These are phyloP conservation scores for Galaxea fascicularis DNA, from an alignment of 92 coral and sea anemone genomes.

Conservation along the genomic window DNA sequence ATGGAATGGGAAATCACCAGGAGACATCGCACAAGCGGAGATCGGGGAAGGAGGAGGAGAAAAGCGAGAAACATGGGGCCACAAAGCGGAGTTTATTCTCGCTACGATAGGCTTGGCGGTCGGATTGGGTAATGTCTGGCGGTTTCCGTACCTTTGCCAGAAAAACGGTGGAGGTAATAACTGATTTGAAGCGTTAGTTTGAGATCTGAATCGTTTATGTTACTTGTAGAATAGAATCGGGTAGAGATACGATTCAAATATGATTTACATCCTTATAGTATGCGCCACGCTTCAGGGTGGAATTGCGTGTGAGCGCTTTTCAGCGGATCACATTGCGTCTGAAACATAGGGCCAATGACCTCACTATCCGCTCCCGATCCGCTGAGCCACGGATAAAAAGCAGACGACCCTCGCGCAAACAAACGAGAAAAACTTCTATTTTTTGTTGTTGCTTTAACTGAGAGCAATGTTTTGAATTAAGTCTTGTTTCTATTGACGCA, in stretches of 20 bases:
- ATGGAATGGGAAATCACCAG: constrained; percentile 41
- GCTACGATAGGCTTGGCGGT: constrained; percentile 93
- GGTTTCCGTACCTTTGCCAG: constrained; percentile 91
- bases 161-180: constrained; percentile 89
- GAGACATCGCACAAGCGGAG: constrained; percentile 28
- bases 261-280: background rate
- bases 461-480: background rate
- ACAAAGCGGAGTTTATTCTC: constrained; percentile 85
- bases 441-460: background rate
- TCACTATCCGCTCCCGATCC: background rate
- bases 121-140: constrained; percentile 91
- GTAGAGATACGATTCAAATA: background rate
- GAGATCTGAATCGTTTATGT: background rate
- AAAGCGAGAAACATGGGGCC: constrained; percentile 87
- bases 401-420: background rate
- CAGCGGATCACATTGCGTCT: background rate
- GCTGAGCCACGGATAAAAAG: background rate
- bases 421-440: background rate
- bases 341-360: background rate
- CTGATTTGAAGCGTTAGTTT: background rate
- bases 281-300: background rate
- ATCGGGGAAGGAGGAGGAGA: constrained; percentile 57
- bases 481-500: background rate
- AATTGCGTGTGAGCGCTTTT: constrained; percentile 23
- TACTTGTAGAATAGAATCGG: background rate